Evolutionary conservation across 2,797 vertebrate genomes (phyloP).

Genomic region (Hypotaenidia okinawae): DNA sequence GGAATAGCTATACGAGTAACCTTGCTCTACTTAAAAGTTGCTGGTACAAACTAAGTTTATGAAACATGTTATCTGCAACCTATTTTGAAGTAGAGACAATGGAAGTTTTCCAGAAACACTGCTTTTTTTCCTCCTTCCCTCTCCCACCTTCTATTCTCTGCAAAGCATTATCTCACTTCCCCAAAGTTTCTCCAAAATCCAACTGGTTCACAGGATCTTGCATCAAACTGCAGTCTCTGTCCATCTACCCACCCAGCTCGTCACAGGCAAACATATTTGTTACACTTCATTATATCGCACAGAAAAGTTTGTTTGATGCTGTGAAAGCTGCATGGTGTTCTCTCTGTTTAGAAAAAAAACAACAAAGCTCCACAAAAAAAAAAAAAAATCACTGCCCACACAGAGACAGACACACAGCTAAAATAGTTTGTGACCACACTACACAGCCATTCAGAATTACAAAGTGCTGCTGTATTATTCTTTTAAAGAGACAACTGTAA

Average conservation of each 20-base stretch:
- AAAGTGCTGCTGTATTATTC: neutral
- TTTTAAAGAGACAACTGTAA: neutral
- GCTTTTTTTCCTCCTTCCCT: neutral
- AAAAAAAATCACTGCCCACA: no score
- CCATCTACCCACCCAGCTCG: neutral
- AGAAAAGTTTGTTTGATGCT: neutral
- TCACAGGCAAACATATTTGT: neutral
- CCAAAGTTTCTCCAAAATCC: neutral
- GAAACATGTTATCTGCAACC: neutral
- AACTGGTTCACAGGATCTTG: neutral
- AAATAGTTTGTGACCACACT: neutral
- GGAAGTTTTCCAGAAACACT: neutral
- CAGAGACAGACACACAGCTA: neutral
- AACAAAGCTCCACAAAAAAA: neutral
- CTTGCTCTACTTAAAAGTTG: neutral
- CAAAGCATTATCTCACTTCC: neutral
- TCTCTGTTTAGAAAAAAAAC: neutral
- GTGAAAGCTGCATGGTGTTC: neutral
- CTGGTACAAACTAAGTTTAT: neutral
- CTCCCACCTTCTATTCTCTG: neutral
- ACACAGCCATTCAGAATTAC: neutral
- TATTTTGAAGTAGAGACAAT: neutral
- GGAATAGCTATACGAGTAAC: neutral
- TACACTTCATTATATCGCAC: neutral
- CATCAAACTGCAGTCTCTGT: rapidly evolving